Evolutionary conservation across 2,113 vertebrate species (phyloP), one percentile per base, ranked within the genome.

Genomic region (Collichthys lucidus): DNA sequence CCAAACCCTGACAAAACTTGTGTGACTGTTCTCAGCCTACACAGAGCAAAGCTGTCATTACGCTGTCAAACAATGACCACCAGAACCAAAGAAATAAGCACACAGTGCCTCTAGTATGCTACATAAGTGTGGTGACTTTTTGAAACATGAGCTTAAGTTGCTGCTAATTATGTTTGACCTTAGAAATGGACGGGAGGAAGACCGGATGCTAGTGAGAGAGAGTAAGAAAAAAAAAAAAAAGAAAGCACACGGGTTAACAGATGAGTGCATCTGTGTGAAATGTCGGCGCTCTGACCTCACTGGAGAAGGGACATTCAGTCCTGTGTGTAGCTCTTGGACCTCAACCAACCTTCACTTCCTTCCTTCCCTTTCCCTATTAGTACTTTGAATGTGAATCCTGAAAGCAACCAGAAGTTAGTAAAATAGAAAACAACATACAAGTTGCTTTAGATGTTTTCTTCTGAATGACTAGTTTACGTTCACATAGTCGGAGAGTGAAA

Each of bases 281-380:
- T 82, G 84, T 59, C 49, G 17, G 61, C 17, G 64, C 75, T 62
- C 55, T 91, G 91, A 92, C 91, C 85, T 88, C 84, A 89, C 57
- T 26, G 24, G 78, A 84, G 79, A 87, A 19, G 72, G 89, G 86
- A 92, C 92, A 92, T 91, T 90, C 80, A 91, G 90, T 93, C 11
- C 85, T 88, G 49, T 55, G 84, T 83, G 80, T 79, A 52, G 66
- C 49, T 77, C 72, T 81, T 88, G 89, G 88, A 80, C 47, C 17
- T 66, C 55, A 77, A 86, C 83, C 83, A 91, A 82, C 70, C 72
- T 60, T 26, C 9, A 17, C 79, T 93, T 92, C 90, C 92, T 93
- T 90, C 89, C 88, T 89, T 86, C 59, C 83, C 31, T 74, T 80
- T 63, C 84, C 46, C 19, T 74, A 19, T 53, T 53, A 80, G 59